Evolutionary conservation across 23 tunicate species (phyloP), one percentile per base, ranked within the genome.

Genomic region (Oikopleura albicans): DNA sequence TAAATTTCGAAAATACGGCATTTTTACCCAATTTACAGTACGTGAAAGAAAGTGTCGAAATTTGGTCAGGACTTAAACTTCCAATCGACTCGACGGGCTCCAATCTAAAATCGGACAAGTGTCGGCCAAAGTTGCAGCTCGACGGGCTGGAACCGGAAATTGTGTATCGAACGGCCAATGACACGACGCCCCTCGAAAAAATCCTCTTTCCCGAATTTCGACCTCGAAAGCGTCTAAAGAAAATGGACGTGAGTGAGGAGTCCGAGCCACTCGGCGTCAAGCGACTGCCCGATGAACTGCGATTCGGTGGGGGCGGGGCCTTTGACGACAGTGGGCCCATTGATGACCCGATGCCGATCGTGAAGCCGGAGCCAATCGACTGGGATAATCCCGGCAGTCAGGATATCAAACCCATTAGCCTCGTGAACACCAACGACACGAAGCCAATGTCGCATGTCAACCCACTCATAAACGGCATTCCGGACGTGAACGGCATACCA

Each of bases 61-160:
- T 49, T 71, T 71, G 79, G 79, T 12, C 27, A 2, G 79, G 79
- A 37, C 79, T 71, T 2, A 71, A 71, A 37, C 37, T 71, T 16
- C 79, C 79, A 4, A 29, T 71, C 79, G 79, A 71, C 27, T 29
- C 79, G 36, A 71, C 27, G 28, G 79, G 79, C 37, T 71, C 35
- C 37, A 71, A 16, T 29, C 37, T 71, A 16, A 71, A 71, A 37
- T 12, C 34, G 37, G 79, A 71, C 37, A 16, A 29, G 2, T 71
- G 79, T 31, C 79, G 79, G 37, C 79, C 79, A 71, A 71, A 71
- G 79, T 37, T 71, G 27, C 34, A 71, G 37, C 4, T 71, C 33
- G 79, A 71, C 79, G 79, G 35, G 34, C 27, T 71, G 37, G 79
- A 16, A 4, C 34, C 27, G 4, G 79, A 71, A 16, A 37, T 12